Evolutionary conservation across 2,888 invertebrate genomes (phyloP), one percentile per base, ranked within the genome.

Genomic region (Drosophila leonis): DNA sequence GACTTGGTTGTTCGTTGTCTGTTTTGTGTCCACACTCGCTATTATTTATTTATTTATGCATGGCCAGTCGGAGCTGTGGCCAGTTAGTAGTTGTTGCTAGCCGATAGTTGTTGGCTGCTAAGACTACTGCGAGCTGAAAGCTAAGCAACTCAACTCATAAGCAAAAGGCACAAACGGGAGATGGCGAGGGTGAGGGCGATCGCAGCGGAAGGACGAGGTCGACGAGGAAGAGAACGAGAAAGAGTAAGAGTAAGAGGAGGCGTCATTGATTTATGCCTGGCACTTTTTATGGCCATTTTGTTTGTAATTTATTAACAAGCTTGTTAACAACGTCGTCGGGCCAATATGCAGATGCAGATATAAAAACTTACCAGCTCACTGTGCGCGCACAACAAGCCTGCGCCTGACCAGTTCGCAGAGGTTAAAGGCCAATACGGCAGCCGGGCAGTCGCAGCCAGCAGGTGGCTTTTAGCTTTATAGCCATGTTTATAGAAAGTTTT

Each of bases 301-400:
- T 88, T 87, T 85, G 83, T 88, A 87, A 88, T 88, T 88, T 88
- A 88, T 87, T 87, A 88, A 88, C 88, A 88, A 88, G 88, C 88
- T 88, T 88, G 88, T 88, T 88, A 88, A 88, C 88, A 88, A 85
- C 79, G 73, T 78, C 74, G 72, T 75, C 63, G 72, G 73, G 71
- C 75, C 82, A 81, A 79, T 76, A 80, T 80, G 75, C 80, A 81
- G 69, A 82, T 82, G 79, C 76, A 79, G 79, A 77, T 79, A 79
- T 61, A 54, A 56, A 66, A 54, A 55, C 63, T 7, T 44, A 60
- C 63, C 31, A 59, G 72, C 60, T 65, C 52, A 60, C 75, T 55
- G 67, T 56, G 64, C 56, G 42, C 52, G 46, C 65, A 52, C 67
- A 49, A 51, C 66, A 73, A 71, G 73, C 70, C 73, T 69, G 76